Conservation (phyloP, 2,113 vertebrate species). For the Cichladusa arquata region DNA sequence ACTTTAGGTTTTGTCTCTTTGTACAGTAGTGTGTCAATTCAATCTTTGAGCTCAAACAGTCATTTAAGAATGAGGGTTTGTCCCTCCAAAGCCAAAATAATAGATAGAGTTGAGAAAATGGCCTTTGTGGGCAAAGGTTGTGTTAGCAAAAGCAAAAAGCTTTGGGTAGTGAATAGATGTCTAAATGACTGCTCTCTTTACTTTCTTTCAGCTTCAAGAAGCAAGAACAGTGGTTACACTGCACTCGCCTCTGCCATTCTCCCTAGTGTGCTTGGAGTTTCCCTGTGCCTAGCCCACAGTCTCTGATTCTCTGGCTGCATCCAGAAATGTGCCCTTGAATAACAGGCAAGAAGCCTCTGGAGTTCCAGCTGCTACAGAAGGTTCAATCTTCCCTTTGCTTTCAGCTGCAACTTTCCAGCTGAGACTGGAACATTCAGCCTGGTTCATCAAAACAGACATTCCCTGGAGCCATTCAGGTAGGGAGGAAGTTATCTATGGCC, state of each 20-base stretch:
- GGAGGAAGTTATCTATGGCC: not conserved
- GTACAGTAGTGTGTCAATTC: not conserved
- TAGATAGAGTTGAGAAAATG: not conserved
- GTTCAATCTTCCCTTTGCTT: not conserved
- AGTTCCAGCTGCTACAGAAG: not conserved
- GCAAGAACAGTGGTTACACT: not conserved
- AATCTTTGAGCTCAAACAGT: not conserved
- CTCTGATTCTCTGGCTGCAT: not conserved
- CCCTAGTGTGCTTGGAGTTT: not conserved
- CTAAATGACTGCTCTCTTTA: not conserved
- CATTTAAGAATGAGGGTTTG: not conserved
- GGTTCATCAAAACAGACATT: not conserved
- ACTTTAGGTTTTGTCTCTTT: not conserved
- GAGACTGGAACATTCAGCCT: not conserved
- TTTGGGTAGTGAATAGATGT: not conserved
- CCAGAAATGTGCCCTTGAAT: not conserved
- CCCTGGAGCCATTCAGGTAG: not conserved
- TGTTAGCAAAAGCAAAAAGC: not conserved
- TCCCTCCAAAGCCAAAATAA: not conserved
- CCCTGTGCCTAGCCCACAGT: not conserved
- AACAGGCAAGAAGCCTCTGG: not conserved
- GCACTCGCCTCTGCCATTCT: not conserved
- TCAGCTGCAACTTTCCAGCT: not conserved
- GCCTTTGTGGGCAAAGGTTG: not conserved
- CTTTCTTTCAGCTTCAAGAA: conserved; percentile 45